Base-by-base conservation (phyloP, 2,888 invertebrate species). In the Muschampia plurimacula region DNA sequence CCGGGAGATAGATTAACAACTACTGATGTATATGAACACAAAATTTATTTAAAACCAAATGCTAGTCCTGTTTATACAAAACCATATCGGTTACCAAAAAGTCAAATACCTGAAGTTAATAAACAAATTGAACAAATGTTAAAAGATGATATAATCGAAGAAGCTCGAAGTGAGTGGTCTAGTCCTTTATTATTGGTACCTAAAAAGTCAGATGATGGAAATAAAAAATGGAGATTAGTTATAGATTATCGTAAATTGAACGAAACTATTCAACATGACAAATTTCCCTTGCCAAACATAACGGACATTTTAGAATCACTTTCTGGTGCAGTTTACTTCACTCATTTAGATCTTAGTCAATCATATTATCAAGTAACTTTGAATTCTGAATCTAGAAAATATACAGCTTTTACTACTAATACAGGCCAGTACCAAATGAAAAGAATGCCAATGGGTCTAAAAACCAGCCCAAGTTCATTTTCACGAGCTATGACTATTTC, bases 371-470 rank as follows among this genome's bases (percentile, higher is more conserved):
- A 32, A 32, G 32, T 32, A 32, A 32, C 32, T 32, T 32, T 32
- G 32, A 32, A 32, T 4, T 32, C 32, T 32, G 15, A 68, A 46
- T 68, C 41, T 64, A 28, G 46, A 46, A 73, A 73, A 32, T 67
- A 13, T 12, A 73, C 72, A 41, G 72, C 72, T 12, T 69, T 66
- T 59, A n/a, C 9, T 22, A 59, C 67, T n/a, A 46, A 46, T 12
- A 46, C 1, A 4, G 69, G 67, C 6, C 69, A 74, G 6, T 73
- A 67, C 22, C 72, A 73, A 39, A 63, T 73, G 65, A 75, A 49
- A 10, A 39, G 74, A 13, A 10, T 72, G 5, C 72, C 74, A 3
- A 72, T 72, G 69, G 74, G 74, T 7, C 22, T 74, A 1, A 72
- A 72, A 10, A 72, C 49, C 28, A 72, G 69, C 44, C 69, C 72